Evolutionary conservation across 2,797 vertebrate species (phyloP).

Genomic region (Lithobates pipiens): DNA sequence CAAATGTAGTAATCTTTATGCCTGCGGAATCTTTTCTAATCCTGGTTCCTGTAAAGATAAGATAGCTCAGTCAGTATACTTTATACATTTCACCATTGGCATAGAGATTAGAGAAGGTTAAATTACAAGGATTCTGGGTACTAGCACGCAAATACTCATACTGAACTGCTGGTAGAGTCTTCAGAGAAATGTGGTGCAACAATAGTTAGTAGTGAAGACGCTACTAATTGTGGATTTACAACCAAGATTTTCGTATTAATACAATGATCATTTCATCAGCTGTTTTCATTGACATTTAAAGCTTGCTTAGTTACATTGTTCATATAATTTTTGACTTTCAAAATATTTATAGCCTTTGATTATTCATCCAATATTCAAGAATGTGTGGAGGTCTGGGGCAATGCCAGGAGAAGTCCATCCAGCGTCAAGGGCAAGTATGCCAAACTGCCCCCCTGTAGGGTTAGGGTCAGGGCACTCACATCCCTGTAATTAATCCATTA

Average conservation of each 20-base stretch:
- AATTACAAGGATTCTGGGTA: conserved; percentile 21
- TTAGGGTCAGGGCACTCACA: too few species aligned
- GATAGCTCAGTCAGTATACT: conserved; percentile 20
- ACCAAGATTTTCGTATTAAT: not conserved
- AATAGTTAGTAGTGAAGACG: not conserved
- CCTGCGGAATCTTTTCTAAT: conserved; percentile 44
- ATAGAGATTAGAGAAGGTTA: conserved; percentile 20
- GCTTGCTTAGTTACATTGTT: too few species aligned
- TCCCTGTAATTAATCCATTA: too few species aligned
- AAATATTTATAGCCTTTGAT: too few species aligned
- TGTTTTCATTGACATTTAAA: not conserved
- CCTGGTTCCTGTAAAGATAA: conserved; percentile 49
- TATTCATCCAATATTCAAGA: too few species aligned
- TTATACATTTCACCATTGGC: not conserved
- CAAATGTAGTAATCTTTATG: conserved; percentile 31
- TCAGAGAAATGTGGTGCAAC: not conserved
- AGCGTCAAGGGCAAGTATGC: too few species aligned
- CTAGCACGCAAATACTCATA: conserved; percentile 2
- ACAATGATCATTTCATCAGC: too few species aligned
- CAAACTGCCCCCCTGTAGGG: too few species aligned
- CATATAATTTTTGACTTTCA: too few species aligned
- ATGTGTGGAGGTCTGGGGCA: too few species aligned
- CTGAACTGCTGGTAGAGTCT: not conserved
- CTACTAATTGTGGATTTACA: not conserved
- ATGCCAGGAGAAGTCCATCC: too few species aligned